Percentiles rank a stretch among this genome's conserved stretches.
Conservation (phyloP, 2,797 vertebrate species). For the Brachyrhaphis roseni region DNA sequence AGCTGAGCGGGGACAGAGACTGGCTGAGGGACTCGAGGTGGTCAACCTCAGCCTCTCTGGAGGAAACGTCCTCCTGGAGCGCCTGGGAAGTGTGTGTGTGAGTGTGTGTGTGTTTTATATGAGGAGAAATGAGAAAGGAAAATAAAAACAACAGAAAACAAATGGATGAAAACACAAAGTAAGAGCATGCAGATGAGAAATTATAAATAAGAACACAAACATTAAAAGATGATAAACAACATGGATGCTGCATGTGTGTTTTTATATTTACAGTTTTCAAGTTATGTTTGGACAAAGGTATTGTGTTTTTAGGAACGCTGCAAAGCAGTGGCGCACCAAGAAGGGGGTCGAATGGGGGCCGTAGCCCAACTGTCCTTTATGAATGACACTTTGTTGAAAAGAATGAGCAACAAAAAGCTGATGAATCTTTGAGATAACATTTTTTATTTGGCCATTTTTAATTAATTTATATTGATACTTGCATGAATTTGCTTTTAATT, state of each 20-base stretch:
- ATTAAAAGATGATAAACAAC: slow-evolving; percentile 18
- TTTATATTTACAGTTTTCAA: background rate
- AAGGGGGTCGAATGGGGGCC: background rate
- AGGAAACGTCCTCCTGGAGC: slow-evolving; percentile 87
- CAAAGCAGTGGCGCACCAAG: no score
- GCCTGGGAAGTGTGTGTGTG: slow-evolving; percentile 82
- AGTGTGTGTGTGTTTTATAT: slow-evolving; percentile 23
- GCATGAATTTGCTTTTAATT: background rate
- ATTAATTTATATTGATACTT: background rate
- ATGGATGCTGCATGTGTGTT: background rate
- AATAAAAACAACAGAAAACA: slow-evolving; percentile 63
- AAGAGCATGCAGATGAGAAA: slow-evolving; percentile 73
- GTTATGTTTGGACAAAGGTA: background rate
- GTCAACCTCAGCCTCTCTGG: slow-evolving; percentile 82
- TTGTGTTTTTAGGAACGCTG: no score
- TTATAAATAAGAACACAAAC: slow-evolving; percentile 42
- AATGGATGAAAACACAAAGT: slow-evolving; percentile 72
- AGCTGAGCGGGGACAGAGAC: slow-evolving; percentile 88
- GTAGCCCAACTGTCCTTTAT: background rate
- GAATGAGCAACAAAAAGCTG: background rate
- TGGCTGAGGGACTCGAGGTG: slow-evolving; percentile 87
- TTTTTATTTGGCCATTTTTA: background rate
- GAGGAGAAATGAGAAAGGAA: slow-evolving; percentile 40
- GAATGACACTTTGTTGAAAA: background rate
- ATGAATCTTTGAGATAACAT: background rate